A percentile compares a stretch with the other conserved stretches of the same genome.
These are phyloP conservation scores for Hyla sarda DNA, from an alignment of 2,113 vertebrate genomes.

Conservation along the genomic window DNA sequence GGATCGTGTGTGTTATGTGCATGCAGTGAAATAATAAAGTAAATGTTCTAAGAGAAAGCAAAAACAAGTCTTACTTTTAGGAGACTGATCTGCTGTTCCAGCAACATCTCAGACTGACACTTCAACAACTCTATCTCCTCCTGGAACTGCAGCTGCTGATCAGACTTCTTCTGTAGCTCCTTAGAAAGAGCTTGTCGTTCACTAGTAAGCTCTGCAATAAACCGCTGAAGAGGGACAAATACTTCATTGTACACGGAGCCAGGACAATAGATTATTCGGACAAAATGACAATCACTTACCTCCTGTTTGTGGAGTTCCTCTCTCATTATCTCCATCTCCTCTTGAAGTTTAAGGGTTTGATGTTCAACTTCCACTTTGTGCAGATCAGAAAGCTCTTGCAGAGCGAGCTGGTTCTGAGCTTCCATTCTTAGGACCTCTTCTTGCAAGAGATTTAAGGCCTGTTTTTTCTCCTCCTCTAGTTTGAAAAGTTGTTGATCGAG, in stretches of 20 bases:
- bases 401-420: constrained; percentile 72
- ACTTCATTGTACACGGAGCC: background rate
- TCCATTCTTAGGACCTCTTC: constrained; percentile 77
- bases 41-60: background rate
- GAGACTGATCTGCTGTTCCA: constrained; percentile 76
- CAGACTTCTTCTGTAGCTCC: constrained; percentile 70
- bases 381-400: constrained; percentile 72
- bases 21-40: background rate
- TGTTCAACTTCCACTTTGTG: constrained; percentile 69
- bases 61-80: constrained; percentile 72
- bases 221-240: background rate
- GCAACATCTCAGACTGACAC: constrained; percentile 75
- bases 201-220: constrained; percentile 71
- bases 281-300: constrained; percentile 65
- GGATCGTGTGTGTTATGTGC: background rate
- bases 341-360: constrained; percentile 59
- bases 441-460: constrained; percentile 72
- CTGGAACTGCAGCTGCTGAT: constrained; percentile 76
- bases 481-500: constrained; percentile 70
- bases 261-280: background rate
- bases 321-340: constrained; percentile 64
- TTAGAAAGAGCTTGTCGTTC: constrained; percentile 68
- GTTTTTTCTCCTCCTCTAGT: constrained; percentile 73
- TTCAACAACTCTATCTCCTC: constrained; percentile 82
- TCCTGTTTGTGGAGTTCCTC: constrained; percentile 76